These are phyloP conservation scores for Troilus luridus DNA, from an alignment of 2,888 invertebrate species.

Conservation along the genomic window DNA sequence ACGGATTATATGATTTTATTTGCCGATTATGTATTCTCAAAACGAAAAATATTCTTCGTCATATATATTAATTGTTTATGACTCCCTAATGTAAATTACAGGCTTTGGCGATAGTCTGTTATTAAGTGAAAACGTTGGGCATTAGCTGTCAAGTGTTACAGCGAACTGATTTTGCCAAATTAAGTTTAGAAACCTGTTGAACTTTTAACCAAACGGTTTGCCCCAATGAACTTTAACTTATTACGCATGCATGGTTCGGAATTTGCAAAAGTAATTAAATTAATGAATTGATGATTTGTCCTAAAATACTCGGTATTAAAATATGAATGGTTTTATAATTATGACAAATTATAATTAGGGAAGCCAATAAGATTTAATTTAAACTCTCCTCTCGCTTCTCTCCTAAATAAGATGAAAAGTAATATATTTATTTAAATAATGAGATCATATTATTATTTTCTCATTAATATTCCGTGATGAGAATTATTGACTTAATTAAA, in stretches of 20 bases:
- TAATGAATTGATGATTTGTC: not conserved
- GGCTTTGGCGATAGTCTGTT: not conserved
- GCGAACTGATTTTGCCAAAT: not conserved
- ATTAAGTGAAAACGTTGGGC: not conserved
- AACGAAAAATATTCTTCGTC: not conserved
- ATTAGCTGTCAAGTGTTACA: not conserved
- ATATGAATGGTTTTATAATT: not conserved
- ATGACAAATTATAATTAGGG: not conserved
- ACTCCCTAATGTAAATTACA: not conserved
- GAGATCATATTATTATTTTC: no score
- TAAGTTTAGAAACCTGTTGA: not conserved
- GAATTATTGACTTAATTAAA: no score
- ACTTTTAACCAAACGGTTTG: not conserved
- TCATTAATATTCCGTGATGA: no score
- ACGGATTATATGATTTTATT: not conserved
- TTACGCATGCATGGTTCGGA: not conserved
- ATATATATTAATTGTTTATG: not conserved
- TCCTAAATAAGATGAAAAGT: no score
- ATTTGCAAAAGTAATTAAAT: not conserved
- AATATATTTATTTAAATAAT: no score
- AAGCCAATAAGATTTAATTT: no score
- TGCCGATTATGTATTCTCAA: not conserved
- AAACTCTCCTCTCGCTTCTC: no score
- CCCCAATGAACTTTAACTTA: not conserved
- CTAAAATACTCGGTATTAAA: not conserved